Base-by-base conservation (phyloP, 2,888 invertebrate genomes). In the Platycheirus rosarum region DNA sequence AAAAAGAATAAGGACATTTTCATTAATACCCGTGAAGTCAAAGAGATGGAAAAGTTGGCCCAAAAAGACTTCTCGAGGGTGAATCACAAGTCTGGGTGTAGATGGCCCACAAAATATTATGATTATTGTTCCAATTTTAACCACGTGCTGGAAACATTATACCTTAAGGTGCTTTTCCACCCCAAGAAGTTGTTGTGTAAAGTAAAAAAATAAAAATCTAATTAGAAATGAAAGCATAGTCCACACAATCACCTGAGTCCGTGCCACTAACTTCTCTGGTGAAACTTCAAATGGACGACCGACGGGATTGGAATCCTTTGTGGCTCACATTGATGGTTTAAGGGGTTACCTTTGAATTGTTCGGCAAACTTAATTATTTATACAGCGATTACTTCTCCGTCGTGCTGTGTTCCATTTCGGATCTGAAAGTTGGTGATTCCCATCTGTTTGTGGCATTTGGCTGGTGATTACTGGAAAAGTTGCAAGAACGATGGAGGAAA, bases 361-460 rank as follows among this genome's bases (percentile, higher is more conserved):
- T 62, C 44, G 23, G 3, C 40, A 55, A 57, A 65, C 16, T 73
- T 77, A 82, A 77, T 82, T 77, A 73, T 78, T 69, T 78, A 78
- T 68, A 26, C 13, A 55, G 63, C 40, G 75, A 75, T 66, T 75
- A 51, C 55, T 57, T 63, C 37, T 14, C 13, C 16, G 26, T 18
- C 29, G 20, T 44, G 57, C 23, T 13, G 37, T 62, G 46, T 70
- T 62, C 57, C 76, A 66, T 62, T 46, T 66, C 60, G 65, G 16
- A 57, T 77, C 35, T 68, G 29, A 60, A 60, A 44, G n/a, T n/a
- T n/a, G 69, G 69, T 62, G 57, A 32, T 68, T 53, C 66, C 68
- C 82, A 84, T 84, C 77, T 84, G 82, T 71, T 69, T 73, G 66
- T 71, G 82, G 68, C 71, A 73, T 73, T 73, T 84, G 55, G 44